These are phyloP conservation scores for Eclectus roratus DNA, from an alignment of 2,113 vertebrate genomes.

Conservation along the genomic window DNA sequence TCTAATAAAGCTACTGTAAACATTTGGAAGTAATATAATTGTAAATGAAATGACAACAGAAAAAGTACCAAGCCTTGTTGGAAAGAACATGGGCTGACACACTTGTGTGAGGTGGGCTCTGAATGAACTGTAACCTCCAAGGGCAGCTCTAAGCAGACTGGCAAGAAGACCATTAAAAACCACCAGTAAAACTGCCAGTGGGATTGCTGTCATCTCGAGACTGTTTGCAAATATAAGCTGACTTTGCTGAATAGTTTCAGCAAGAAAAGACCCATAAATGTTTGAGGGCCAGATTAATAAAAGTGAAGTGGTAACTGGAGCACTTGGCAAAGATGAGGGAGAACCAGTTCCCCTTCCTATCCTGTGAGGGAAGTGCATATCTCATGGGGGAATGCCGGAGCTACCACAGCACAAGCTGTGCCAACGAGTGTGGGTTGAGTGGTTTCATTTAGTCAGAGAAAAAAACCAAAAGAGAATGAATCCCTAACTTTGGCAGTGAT, in stretches of 20 bases:
- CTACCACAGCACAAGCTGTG: not conserved
- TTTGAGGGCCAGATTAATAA: not conserved
- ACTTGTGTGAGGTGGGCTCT: not conserved
- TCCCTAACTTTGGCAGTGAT: not conserved
- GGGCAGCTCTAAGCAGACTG: not conserved
- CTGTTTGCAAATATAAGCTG: not conserved
- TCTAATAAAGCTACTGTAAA: constrained; percentile 42
- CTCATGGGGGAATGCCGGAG: not conserved
- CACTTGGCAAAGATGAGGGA: not conserved
- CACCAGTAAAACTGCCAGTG: not conserved
- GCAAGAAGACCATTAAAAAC: not conserved
- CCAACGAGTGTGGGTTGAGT: not conserved
- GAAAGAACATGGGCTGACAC: not conserved
- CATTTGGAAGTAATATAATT: constrained; percentile 4
- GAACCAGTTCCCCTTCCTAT: not conserved
- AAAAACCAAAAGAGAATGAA: not conserved
- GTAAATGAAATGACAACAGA: not conserved
- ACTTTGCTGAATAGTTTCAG: not conserved
- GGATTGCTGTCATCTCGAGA: not conserved
- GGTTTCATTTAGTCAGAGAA: not conserved
- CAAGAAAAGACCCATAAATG: not conserved
- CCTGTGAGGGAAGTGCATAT: not conserved
- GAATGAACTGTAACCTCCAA: not conserved
- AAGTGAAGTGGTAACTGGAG: not conserved
- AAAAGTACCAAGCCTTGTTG: not conserved